These are phyloP conservation scores for Phyllopteryx taeniolatus DNA, from an alignment of 2,113 vertebrate species.

Conservation along the genomic window DNA sequence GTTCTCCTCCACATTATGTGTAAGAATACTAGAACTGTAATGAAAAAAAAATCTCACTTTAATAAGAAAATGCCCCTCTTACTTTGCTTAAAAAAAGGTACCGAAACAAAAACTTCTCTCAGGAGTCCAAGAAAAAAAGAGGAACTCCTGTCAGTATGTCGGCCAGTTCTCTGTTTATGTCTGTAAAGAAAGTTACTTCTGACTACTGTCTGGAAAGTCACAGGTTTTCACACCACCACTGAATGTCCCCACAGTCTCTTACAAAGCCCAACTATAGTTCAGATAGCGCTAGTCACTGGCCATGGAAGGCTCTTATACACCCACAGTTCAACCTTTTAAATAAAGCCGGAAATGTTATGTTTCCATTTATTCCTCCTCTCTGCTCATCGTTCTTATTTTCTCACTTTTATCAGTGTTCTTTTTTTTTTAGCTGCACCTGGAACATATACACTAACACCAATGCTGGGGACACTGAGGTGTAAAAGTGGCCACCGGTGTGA, in stretches of 20 bases:
- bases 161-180: background rate
- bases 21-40: background rate
- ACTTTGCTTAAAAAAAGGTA: too few species aligned
- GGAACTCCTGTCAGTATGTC: too few species aligned
- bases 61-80: too few species aligned
- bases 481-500: conserved; percentile 29
- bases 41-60: too few species aligned
- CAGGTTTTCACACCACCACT: conserved; percentile 40
- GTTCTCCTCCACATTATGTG: too few species aligned
- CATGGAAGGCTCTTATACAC: conserved; percentile 12
- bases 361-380: conserved; percentile 15
- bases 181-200: background rate
- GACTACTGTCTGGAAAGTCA: conserved; percentile 14
- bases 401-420: conserved; percentile 7
- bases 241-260: conserved; percentile 45
- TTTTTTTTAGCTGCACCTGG: conserved; percentile 12
- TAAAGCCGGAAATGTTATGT: conserved; percentile 16
- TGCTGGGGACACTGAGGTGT: conserved; percentile 45
- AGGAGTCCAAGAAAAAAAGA: too few species aligned
- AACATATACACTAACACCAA: conserved; percentile 3
- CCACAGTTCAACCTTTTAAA: conserved; percentile 25
- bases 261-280: conserved; percentile 42
- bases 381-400: conserved; percentile 17
- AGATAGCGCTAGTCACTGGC: conserved; percentile 22
- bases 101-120: too few species aligned